Evolutionary conservation across 2,888 invertebrate species (phyloP).

Genomic region (Iphiclides podalirius): DNA sequence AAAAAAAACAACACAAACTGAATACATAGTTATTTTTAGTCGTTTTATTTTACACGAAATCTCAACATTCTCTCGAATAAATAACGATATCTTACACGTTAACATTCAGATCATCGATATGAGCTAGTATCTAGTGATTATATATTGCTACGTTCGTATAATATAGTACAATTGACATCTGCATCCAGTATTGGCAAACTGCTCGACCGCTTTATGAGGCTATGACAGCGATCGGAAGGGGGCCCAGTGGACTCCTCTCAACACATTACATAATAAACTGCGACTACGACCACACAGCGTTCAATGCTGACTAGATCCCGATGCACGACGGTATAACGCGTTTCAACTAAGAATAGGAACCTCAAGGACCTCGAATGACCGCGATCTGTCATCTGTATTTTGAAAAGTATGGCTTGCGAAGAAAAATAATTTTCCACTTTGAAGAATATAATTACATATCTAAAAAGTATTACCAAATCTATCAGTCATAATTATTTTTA

Average conservation of each 20-base stretch:
- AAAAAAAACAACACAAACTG: too few relatives aligned
- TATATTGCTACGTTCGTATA: conserved; percentile 26
- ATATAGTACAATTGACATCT: conserved; percentile 31
- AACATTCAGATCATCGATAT: conserved; percentile 45
- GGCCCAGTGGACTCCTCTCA: conserved; percentile 21
- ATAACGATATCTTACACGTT: conserved; percentile 42
- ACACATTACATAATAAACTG: conserved; percentile 34
- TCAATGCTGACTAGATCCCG: conserved; percentile 50
- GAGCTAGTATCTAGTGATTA: conserved; percentile 29
- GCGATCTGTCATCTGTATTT: too few relatives aligned
- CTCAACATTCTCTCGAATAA: conserved; percentile 41
- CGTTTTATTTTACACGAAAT: conserved; percentile 31
- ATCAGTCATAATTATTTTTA: too few relatives aligned
- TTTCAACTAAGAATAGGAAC: too few relatives aligned
- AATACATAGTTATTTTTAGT: too few relatives aligned
- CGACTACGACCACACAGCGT: conserved; percentile 39
- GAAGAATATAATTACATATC: too few relatives aligned
- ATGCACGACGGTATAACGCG: conserved; percentile 36
- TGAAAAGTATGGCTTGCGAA: too few relatives aligned
- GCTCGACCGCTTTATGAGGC: conserved; percentile 32
- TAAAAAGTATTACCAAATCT: too few relatives aligned
- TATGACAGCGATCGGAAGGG: conserved; percentile 28
- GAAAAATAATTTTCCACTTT: too few relatives aligned
- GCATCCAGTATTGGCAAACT: conserved; percentile 31
- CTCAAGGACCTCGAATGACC: too few relatives aligned